Evolutionary conservation across 2,797 vertebrate genomes (phyloP).

Genomic region (Lateolabrax maculatus): DNA sequence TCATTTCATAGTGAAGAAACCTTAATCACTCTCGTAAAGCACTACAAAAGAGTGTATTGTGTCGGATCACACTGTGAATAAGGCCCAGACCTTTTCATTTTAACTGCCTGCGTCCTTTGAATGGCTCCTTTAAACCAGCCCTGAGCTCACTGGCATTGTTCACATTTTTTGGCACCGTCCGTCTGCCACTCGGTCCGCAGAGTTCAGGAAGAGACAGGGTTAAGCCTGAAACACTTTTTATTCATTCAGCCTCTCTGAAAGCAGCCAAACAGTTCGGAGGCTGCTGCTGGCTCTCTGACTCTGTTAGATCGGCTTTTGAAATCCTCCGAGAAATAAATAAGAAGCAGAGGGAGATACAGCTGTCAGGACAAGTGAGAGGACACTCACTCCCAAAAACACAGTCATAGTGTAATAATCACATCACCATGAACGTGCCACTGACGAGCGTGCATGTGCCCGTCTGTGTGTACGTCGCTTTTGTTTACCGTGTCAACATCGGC

Average conservation of each 20-base stretch:
- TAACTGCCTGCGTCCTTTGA: constrained; percentile 44
- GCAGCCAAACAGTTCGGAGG: constrained; percentile 38
- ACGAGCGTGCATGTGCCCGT: not conserved
- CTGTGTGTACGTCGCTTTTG: constrained; percentile 30
- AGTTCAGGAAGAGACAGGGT: constrained; percentile 46
- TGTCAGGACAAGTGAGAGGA: not conserved
- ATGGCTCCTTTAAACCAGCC: constrained; percentile 51
- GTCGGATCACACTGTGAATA: constrained; percentile 24
- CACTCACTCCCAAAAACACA: not conserved
- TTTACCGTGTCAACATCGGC: constrained; percentile 64
- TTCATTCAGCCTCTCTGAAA: constrained; percentile 27
- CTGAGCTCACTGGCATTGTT: constrained; percentile 58
- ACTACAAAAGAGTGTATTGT: constrained; percentile 28
- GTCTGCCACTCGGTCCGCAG: constrained; percentile 35
- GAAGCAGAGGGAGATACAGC: constrained; percentile 9
- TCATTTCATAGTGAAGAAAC: constrained; percentile 15
- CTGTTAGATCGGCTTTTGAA: constrained; percentile 27
- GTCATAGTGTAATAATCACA: not conserved
- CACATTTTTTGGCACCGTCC: constrained; percentile 58
- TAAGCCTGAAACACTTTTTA: constrained; percentile 33
- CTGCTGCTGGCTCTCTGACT: constrained; percentile 45
- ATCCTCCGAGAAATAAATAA: constrained; percentile 12
- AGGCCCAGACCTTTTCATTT: constrained; percentile 46
- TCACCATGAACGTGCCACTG: not conserved
- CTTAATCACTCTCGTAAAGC: constrained; percentile 1